Base-by-base conservation (phyloP, 2,797 vertebrate genomes). In the Rhinichthys osculus region DNA sequence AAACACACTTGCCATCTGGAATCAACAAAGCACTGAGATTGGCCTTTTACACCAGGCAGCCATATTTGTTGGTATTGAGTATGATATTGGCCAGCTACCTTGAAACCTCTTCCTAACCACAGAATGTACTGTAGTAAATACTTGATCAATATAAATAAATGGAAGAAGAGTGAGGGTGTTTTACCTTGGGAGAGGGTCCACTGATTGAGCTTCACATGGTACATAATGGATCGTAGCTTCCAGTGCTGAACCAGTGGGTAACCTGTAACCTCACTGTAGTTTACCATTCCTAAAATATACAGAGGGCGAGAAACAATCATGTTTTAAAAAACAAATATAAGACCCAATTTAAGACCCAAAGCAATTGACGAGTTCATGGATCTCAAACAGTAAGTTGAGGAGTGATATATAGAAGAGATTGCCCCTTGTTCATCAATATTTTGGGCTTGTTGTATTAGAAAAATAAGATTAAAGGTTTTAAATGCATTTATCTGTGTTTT, bases 241-340 rank as follows among this genome's bases (percentile, higher is more conserved):
- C 98, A 99, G 89, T 97, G 97, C 89, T 99, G 98, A 81, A 99
- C 91, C 0, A 99, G 93, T 0, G 98, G 98, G 85, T 99, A 99
- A 1, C 98, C 98, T 0, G 98, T 96, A 70, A 99, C 98, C 91
- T 99, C 98, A 0, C 98, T 99, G 96, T 98, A 99, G 95, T 99
- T 99, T 91, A 99, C 98, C 98, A 99, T 98, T 16, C 98, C 98
- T 99, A 92, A n/a, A 74, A 44, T 11, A 87, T 1, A 62, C 30
- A 71, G 11, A 78, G n/a, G 47, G 30, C 0, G 3, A 59, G 19
- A 80, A 47, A 64, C 14, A 62, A 40, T 54, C 47, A 35, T 35
- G 4, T 52, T 21, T 35, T 14, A 86, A 69, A 86, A 4, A 44
- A 44, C 7, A 70, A 14, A 27, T 27, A 62, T 5, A 62, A 64